Evolutionary conservation across 2,888 invertebrate species (phyloP).

Genomic region (Latheticus oryzae): DNA sequence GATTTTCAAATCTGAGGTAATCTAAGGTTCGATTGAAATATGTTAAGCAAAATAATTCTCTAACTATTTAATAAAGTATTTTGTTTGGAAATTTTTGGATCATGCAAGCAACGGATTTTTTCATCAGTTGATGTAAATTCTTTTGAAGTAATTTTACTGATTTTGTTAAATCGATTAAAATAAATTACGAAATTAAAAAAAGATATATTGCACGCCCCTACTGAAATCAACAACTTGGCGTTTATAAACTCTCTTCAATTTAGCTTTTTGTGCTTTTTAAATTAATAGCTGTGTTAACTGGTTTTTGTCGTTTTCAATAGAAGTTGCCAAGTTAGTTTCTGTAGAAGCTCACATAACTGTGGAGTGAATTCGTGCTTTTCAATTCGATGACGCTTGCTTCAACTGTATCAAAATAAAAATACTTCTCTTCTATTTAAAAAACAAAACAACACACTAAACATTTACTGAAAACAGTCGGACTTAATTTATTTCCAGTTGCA

Average conservation of each 20-base stretch:
- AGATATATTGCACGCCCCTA: constrained; percentile 35
- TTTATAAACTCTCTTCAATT: constrained; percentile 28
- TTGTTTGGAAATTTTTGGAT: too few relatives aligned
- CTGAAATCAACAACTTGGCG: constrained; percentile 34
- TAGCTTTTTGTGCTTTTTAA: constrained; percentile 38
- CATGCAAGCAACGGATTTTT: too few relatives aligned
- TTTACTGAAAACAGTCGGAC: too few relatives aligned
- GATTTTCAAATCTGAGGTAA: constrained; percentile 18
- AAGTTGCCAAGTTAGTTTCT: constrained; percentile 34
- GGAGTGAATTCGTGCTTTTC: constrained; percentile 34
- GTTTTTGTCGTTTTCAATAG: constrained; percentile 29
- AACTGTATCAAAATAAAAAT: too few relatives aligned
- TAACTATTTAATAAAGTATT: constrained; percentile 29
- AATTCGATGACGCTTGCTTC: constrained; percentile 18
- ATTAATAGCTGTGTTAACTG: constrained; percentile 37
- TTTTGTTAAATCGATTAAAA: constrained; percentile 13
- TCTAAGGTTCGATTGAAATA: constrained; percentile 3
- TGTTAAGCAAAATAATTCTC: constrained; percentile 15
- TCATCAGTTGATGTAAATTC: constrained; percentile 1
- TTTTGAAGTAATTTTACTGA: constrained; percentile 10
- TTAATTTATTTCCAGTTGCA: constrained; percentile 1
- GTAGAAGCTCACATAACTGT: constrained; percentile 32
- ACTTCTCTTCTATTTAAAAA: too few relatives aligned
- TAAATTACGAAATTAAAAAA: constrained; percentile 8
- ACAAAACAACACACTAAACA: too few relatives aligned